Conservation (phyloP, 2,888 invertebrate species). For the Brachyopa scutellaris region DNA sequence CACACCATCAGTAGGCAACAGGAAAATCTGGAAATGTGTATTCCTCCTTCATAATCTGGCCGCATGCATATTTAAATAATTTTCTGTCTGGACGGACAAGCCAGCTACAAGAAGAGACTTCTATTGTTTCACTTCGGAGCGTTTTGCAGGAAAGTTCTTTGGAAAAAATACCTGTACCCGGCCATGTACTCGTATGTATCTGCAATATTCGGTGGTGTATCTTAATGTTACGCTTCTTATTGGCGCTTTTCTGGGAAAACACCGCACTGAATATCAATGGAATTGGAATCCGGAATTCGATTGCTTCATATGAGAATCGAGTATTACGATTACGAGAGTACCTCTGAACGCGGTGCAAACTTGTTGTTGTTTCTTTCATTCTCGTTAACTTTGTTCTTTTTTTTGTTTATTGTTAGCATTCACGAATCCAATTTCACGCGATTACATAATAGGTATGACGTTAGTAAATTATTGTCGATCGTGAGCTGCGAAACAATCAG, state of each 20-base stretch:
- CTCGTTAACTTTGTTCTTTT: constrained; percentile 1
- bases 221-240: constrained; percentile 67
- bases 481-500: constrained; percentile 66
- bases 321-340: neutral
- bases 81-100: constrained; percentile 48
- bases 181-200: neutral
- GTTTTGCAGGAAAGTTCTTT: constrained; percentile 54
- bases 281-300: constrained; percentile 62
- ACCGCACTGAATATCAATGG: constrained; percentile 43
- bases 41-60: constrained; percentile 64
- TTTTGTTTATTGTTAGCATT: constrained; percentile 35
- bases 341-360: neutral
- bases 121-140: constrained; percentile 66
- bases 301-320: constrained; percentile 33
- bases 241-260: constrained; percentile 67
- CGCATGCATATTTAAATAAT: constrained; percentile 67
- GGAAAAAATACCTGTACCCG: constrained; percentile 58
- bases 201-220: constrained; percentile 25
- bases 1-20: constrained; percentile 55
- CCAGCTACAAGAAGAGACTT: constrained; percentile 12
- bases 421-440: constrained; percentile 71
- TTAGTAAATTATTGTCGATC: constrained; percentile 70
- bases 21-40: constrained; percentile 69
- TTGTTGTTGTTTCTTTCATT: constrained; percentile 22
- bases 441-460: constrained; percentile 70